Evolutionary conservation across 2,113 vertebrate species (phyloP).

Genomic region (Sula dactylatra): DNA sequence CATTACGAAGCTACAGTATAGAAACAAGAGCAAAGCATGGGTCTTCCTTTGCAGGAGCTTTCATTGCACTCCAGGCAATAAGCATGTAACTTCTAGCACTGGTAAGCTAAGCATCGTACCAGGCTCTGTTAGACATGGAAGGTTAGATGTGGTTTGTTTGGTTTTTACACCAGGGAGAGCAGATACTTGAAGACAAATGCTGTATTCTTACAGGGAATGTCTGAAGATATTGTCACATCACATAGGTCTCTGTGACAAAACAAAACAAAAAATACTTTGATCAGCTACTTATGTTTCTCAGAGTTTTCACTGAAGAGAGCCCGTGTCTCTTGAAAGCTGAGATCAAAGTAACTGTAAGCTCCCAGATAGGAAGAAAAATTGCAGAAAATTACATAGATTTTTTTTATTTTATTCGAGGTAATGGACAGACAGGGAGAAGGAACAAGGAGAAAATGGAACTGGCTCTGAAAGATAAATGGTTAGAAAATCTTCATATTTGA

Average conservation of each 20-base stretch:
- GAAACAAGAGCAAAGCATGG: neutral
- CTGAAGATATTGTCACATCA: conserved; percentile 60
- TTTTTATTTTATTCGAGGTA: conserved; percentile 68
- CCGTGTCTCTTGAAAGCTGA: conserved; percentile 74
- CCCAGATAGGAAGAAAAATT: conserved; percentile 70
- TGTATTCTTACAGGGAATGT: conserved; percentile 58
- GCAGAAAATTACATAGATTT: conserved; percentile 76
- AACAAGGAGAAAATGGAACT: conserved; percentile 47
- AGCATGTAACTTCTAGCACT: conserved; percentile 69
- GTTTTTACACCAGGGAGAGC: conserved; percentile 50
- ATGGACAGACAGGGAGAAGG: conserved; percentile 48
- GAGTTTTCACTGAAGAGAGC: conserved; percentile 63
- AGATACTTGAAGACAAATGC: conserved; percentile 68
- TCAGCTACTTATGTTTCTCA: conserved; percentile 79
- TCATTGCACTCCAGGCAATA: conserved; percentile 20
- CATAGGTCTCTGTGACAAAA: conserved; percentile 59
- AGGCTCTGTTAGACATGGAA: conserved; percentile 72
- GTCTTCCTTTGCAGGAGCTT: neutral
- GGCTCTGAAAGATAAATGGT: conserved; percentile 49
- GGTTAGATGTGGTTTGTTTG: conserved; percentile 62
- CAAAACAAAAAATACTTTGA: conserved; percentile 82
- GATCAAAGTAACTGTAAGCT: conserved; percentile 87
- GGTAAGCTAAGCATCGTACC: conserved; percentile 74
- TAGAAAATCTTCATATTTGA: conserved; percentile 31
- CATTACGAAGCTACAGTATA: rapidly evolving